Base-by-base conservation (phyloP, 2,888 invertebrate species). In the Electrophaes corylata region DNA sequence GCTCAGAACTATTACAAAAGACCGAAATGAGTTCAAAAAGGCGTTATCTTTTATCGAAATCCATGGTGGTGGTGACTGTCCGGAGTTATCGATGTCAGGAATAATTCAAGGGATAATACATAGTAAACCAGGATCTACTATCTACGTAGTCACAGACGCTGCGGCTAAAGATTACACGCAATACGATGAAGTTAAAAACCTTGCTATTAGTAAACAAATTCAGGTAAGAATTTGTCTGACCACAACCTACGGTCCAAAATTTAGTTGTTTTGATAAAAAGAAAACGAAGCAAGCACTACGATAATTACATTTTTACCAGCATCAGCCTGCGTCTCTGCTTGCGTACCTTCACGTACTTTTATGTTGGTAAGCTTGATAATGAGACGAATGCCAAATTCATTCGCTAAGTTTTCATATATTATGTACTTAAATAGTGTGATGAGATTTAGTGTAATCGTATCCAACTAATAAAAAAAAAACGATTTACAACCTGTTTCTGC, bases 131-230 rank as follows among this genome's bases (percentile, higher is more conserved):
- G 66, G 72, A 0, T 88, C 89, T 0, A 73, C 73, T 3, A 26
- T 89, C 0, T 88, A 83, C 51, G 83, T 88, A 0, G 84, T 84
- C n/a, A 88, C 88, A 6, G 88, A 89, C 48, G 88, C 87, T 0
- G 70, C 81, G 0, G 81, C 88, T 0, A 71, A 75, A 18, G 88
- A 88, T 47, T 49, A 67, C 4, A 0, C 1, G 0, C 56, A 58
- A 16, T 72, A 66, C 44, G 73, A 77, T 3, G 53, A 58, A 23
- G 73, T 86, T 1, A 75, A 77, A 58, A 76, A 66, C 23, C 62
- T 83, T 1, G 77, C 84, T 0, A 67, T 67, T 1, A 76, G 68
- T 20, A 82, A 81, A 60, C 71, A 74, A 10, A 72, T 71, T 52
- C 82, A 84, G 79, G 86, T 84, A 62, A 60, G 14, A 19, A n/a